A percentile compares a stretch with the other conserved stretches of the same genome.
phyloP scores from a whole-genome alignment of 2,113 vertebrate species.

The Sinocyclocheilus anophthalmus region DNA sequence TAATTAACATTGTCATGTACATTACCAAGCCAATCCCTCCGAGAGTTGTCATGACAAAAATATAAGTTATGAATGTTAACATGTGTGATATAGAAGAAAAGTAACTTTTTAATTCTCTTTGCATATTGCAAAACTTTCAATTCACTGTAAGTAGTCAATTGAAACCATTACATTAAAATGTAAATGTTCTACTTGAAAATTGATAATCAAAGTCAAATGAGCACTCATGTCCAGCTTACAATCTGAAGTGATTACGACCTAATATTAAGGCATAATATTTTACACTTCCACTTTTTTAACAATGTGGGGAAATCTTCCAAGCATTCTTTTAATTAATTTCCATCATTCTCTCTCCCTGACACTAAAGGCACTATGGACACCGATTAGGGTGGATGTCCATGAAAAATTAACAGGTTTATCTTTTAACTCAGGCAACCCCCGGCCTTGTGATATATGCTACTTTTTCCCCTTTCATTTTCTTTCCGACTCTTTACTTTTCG shows the following conservation, averaged over 20 bases:
- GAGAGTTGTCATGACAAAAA: too few species aligned
- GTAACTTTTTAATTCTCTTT: background rate
- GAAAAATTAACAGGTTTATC: conserved; percentile 82
- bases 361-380: conserved; percentile 70
- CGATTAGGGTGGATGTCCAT: conserved; percentile 76
- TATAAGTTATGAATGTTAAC: too few species aligned
- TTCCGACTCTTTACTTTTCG: conserved; percentile 67
- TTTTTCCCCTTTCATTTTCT: conserved; percentile 62
- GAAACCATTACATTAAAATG: conserved; percentile 48
- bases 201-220: conserved; percentile 34
- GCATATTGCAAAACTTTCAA: conserved; percentile 21
- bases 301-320: conserved; percentile 57
- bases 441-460: conserved; percentile 39
- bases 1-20: too few species aligned
- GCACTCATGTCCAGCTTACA: conserved; percentile 43
- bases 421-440: conserved; percentile 53
- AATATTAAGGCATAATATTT: conserved; percentile 46
- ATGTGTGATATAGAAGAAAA: background rate
- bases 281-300: conserved; percentile 53
- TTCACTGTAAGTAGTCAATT: conserved; percentile 40
- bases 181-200: conserved; percentile 22
- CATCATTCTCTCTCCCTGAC: conserved; percentile 64
- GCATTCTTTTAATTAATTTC: conserved; percentile 70
- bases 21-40: too few species aligned
- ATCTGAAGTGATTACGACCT: conserved; percentile 48